Base-by-base conservation (phyloP, 2,113 vertebrate genomes). In the Acrocephalus arundinaceus region DNA sequence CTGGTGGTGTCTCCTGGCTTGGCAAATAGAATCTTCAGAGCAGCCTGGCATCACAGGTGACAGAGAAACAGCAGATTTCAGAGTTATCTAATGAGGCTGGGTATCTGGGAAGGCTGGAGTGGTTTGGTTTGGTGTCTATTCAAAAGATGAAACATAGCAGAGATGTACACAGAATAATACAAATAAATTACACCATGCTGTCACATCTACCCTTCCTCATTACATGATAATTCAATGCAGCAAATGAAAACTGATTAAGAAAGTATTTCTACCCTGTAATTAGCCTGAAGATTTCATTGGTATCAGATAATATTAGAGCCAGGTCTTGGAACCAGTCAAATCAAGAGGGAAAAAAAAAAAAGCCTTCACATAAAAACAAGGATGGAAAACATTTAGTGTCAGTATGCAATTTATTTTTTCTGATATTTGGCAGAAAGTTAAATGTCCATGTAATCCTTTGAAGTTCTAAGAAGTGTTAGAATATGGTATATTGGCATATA, bases 391-490 rank as follows among this genome's bases (percentile, higher is more conserved):
- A 76, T 90, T 63, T 45, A 68, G 20, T 51, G 43, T 86, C 92
- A 86, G 68, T 15, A 14, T 39, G 61, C 46, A 90, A 63, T 89
- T 94, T 81, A 48, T 84, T 94, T 97, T 71, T 94, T 88, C 83
- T 90, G 72, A 11, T 90, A 71, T 59, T 96, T 96, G 79, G 86
- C 83, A 92, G 83, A 71, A 95, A 92, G 65, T 61, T 84, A 51
- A 86, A 89, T 15, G 57, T 63, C 91, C 86, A n/a, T 71, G 68
- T 57, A 92, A 90, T 71, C 39, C 80, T 93, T 84, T 90, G 91
- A 92, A 93, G 86, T 71, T 79, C 59, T 76, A 70, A 90, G 82
- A 77, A 90, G 77, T 80, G 68, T 78, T 49, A 89, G 83, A 86
- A 59, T 71, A 61, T 45, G 65, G 76, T 59, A 66, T 63, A 90